A percentile compares a stretch with the other conserved stretches of the same genome.
phyloP scores from a whole-genome alignment of 1,140 invertebrate genomes.

The Hylaeus volcanicus region DNA sequence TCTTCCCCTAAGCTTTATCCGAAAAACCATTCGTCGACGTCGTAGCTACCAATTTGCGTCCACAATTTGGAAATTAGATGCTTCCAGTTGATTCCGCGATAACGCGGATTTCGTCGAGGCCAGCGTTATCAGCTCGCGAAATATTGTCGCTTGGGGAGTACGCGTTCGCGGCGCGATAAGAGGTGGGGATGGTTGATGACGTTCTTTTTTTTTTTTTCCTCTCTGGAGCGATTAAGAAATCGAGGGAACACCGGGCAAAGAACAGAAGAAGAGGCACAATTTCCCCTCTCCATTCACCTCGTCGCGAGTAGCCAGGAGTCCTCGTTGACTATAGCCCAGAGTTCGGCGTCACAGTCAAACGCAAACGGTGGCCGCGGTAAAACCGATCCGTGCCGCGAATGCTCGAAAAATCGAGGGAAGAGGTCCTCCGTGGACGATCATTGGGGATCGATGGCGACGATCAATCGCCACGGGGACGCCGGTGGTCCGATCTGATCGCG shows the following conservation, averaged over 20 bases:
- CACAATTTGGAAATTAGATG: too few species aligned
- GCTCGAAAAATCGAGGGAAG: conserved; percentile 29
- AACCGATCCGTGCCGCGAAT: conserved; percentile 49
- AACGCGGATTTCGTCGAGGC: background rate
- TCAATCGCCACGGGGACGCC: too few species aligned
- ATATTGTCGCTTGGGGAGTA: too few species aligned
- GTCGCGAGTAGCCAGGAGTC: conserved; percentile 46
- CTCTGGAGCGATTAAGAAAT: conserved; percentile 44
- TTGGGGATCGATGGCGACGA: background rate
- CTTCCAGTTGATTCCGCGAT: too few species aligned
- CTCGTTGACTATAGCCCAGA: conserved; percentile 52
- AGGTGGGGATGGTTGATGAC: background rate
- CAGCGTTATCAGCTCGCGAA: conserved; percentile 1
- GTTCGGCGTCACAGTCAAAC: conserved; percentile 64
- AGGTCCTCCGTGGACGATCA: background rate
- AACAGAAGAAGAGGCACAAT: conserved; percentile 51
- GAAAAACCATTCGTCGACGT: too few species aligned
- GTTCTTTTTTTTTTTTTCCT: background rate
- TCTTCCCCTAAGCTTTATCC: too few species aligned
- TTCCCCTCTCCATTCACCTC: conserved; percentile 59
- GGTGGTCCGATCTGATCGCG: too few species aligned
- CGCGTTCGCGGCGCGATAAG: too few species aligned
- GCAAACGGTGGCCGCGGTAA: conserved; percentile 60
- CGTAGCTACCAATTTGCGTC: too few species aligned
- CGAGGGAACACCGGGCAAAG: conserved; percentile 33